phyloP scores from a whole-genome alignment of 2,888 invertebrate genomes.

The Oscheius myriophilus region DNA sequence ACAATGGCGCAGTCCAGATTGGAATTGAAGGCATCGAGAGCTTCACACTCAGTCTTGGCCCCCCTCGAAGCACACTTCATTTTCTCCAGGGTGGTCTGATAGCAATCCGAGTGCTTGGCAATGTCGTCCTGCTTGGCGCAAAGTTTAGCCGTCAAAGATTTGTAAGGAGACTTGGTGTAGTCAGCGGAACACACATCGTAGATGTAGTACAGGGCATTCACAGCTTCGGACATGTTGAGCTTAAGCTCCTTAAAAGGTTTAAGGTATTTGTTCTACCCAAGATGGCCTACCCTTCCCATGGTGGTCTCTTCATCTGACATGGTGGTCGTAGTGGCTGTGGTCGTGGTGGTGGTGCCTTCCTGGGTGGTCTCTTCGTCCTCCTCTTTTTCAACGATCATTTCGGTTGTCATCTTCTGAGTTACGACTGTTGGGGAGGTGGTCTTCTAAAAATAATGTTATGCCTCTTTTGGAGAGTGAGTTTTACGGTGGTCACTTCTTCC shows the following conservation, averaged over 20 bases:
- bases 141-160: conserved; percentile 37
- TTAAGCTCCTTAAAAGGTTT: conserved; percentile 13
- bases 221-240: conserved; percentile 53
- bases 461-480: background rate
- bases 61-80: conserved; percentile 49
- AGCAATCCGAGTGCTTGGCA: conserved; percentile 55
- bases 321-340: conserved; percentile 1
- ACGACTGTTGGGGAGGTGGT: background rate
- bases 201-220: conserved; percentile 54
- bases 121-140: conserved; percentile 56
- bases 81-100: conserved; percentile 54
- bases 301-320: conserved; percentile 4
- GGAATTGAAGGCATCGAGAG: conserved; percentile 62
- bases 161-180: conserved; percentile 41
- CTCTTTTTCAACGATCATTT: conserved; percentile 21
- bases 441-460: background rate
- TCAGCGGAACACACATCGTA: conserved; percentile 54
- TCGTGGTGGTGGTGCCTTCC: background rate
- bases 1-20: conserved; percentile 65
- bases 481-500: conserved; percentile 5
- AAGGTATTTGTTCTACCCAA: background rate
- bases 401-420: conserved; percentile 13
- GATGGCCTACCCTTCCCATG: background rate
- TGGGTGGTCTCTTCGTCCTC: background rate
- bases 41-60: conserved; percentile 50